Evolutionary conservation across 2,888 invertebrate genomes (phyloP).

Genomic region (Blastobasis adustella): DNA sequence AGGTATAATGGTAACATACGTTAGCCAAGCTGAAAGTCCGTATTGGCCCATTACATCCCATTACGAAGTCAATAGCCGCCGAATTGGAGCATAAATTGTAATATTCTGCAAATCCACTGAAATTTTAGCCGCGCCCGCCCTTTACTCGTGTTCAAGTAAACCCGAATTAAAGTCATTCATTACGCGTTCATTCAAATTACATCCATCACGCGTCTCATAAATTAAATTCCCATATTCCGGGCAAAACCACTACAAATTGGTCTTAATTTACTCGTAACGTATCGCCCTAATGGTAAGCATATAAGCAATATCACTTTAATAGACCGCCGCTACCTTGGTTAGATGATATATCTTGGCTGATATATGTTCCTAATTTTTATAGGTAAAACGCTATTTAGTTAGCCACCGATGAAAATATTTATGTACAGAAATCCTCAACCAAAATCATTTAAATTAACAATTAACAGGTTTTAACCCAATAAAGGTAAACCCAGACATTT

Average conservation of each 20-base stretch:
- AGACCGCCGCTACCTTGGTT: constrained; percentile 27
- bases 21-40: no score
- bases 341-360: constrained; percentile 1
- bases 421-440: neutral
- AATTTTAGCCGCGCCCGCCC: constrained; percentile 10
- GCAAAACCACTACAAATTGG: constrained; percentile 66
- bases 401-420: neutral
- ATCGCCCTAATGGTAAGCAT: constrained; percentile 60
- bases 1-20: no score
- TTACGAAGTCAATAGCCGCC: no score
- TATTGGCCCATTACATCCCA: no score
- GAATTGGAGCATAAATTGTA: neutral
- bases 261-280: constrained; percentile 67
- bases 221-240: constrained; percentile 62
- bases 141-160: constrained; percentile 25
- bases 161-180: constrained; percentile 55
- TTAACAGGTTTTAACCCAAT: no score
- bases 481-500: no score
- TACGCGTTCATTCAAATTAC: constrained; percentile 54
- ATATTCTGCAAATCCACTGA: constrained; percentile 4
- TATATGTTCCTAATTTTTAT: no score
- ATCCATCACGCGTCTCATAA: constrained; percentile 53
- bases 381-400: no score
- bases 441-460: no score
- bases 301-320: constrained; percentile 63